A percentile compares a stretch with the other conserved stretches of the same genome.
These are phyloP conservation scores for Wasmannia auropunctata DNA, from an alignment of 1,140 invertebrate genomes.

Conservation along the genomic window DNA sequence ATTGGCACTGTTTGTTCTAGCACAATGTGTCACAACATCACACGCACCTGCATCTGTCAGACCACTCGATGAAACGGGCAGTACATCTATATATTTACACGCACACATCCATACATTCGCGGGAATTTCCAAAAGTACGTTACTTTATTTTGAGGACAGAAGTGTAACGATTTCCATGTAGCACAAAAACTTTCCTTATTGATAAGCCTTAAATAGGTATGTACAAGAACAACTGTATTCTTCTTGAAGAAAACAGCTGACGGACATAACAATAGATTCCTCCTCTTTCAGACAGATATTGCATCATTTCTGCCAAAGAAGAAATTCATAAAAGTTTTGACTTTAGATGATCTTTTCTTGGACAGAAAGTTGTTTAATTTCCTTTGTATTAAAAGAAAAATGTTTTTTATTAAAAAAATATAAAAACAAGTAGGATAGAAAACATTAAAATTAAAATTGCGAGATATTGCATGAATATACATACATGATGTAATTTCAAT, in stretches of 20 bases:
- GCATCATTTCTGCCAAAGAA: constrained; percentile 15
- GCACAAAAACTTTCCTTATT: neutral
- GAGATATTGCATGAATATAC: neutral
- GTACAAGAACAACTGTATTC: neutral
- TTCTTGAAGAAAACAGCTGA: neutral
- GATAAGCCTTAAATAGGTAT: neutral
- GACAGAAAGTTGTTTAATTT: no score
- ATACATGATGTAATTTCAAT: no score
- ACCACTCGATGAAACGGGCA: neutral
- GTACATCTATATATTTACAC: neutral
- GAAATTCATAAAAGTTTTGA: neutral
- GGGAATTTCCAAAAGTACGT: neutral
- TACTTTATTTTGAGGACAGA: neutral
- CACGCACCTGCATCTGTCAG: constrained; percentile 1
- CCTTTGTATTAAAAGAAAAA: no score
- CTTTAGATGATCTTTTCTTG: no score
- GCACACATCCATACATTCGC: neutral
- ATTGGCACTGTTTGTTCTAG: constrained; percentile 39
- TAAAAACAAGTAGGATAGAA: neutral
- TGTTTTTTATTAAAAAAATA: neutral
- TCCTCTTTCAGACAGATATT: neutral
- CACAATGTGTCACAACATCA: constrained; percentile 5
- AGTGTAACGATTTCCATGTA: constrained; percentile 4
- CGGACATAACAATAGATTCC: neutral
- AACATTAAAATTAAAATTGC: neutral